These are phyloP conservation scores for Litoditis marina DNA, from an alignment of 2,888 invertebrate species.

Conservation along the genomic window DNA sequence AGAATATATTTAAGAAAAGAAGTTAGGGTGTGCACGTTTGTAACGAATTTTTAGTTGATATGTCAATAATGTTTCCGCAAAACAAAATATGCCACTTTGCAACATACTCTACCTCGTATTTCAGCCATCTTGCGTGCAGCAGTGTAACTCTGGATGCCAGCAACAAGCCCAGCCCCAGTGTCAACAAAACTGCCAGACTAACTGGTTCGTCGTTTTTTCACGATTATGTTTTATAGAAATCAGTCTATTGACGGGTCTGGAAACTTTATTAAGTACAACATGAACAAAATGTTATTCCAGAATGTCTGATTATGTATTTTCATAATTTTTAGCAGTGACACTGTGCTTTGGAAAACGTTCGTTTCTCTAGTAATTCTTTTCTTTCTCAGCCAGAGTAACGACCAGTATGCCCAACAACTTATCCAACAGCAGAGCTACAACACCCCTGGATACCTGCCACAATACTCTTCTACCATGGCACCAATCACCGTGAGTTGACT, in stretches of 20 bases:
- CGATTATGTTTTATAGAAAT: background rate
- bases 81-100: too few relatives aligned
- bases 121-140: constrained; percentile 31
- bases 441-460: constrained; percentile 35
- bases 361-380: background rate
- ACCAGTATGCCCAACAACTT: constrained; percentile 37
- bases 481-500: constrained; percentile 19
- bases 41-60: too few relatives aligned
- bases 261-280: too few relatives aligned
- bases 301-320: too few relatives aligned
- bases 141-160: constrained; percentile 32
- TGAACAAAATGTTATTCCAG: too few relatives aligned
- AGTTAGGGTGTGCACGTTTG: too few relatives aligned
- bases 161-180: constrained; percentile 6
- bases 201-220: background rate
- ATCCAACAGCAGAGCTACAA: constrained; percentile 37
- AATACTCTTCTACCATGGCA: constrained; percentile 27
- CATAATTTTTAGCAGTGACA: too few relatives aligned
- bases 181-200: constrained; percentile 5
- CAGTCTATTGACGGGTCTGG: too few relatives aligned
- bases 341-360: background rate
- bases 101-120: too few relatives aligned
- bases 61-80: too few relatives aligned
- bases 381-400: constrained; percentile 16
- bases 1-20: too few relatives aligned